A percentile compares a stretch with the other conserved stretches of the same genome.
Conservation (phyloP, 2,888 invertebrate genomes). For the Cryptocheilus praepositus region DNA sequence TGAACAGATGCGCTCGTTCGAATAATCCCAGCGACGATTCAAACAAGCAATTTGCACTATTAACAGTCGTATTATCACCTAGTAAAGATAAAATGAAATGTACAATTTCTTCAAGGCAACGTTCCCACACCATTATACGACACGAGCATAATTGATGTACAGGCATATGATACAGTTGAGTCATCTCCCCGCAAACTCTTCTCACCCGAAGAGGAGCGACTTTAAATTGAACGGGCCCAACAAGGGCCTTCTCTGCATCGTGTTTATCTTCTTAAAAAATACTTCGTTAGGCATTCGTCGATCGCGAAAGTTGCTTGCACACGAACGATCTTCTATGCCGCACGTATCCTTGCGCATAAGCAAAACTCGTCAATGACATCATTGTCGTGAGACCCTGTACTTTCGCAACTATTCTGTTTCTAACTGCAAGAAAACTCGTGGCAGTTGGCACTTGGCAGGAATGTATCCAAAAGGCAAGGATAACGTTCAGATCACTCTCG, state of each 20-base stretch:
- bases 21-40: background rate
- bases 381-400: conserved; percentile 3
- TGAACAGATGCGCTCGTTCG: conserved; percentile 3
- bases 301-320: background rate
- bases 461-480: conserved; percentile 65
- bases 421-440: conserved; percentile 45
- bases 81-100: conserved; percentile 41
- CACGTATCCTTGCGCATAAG: background rate
- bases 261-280: conserved; percentile 3
- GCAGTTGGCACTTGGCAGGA: conserved; percentile 67
- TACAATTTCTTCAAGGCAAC: conserved; percentile 38
- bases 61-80: conserved; percentile 21
- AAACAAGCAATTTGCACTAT: conserved; percentile 11
- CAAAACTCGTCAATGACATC: conserved; percentile 13
- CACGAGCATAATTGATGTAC: conserved; percentile 41
- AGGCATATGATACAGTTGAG: conserved; percentile 51
- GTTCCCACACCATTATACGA: conserved; percentile 27
- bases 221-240: conserved; percentile 16
- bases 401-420: conserved; percentile 10
- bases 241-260: conserved; percentile 5
- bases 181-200: conserved; percentile 33
- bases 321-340: no score
- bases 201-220: conserved; percentile 36
- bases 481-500: conserved; percentile 41
- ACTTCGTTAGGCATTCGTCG: conserved; percentile 1